Evolutionary conservation across 2,113 vertebrate genomes (phyloP).

Genomic region (Globicephala melas): DNA sequence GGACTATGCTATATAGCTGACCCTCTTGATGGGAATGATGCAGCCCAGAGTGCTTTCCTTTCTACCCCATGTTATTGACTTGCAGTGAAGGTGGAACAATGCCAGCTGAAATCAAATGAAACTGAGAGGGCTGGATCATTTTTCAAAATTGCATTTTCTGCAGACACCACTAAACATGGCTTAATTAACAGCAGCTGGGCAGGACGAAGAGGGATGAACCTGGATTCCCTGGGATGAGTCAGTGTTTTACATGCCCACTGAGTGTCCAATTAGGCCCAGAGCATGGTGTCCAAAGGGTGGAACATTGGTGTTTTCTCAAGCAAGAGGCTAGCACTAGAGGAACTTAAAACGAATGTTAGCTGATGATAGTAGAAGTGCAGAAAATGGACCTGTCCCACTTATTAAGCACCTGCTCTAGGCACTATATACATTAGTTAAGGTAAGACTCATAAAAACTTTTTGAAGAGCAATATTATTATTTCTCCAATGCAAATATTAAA

Average conservation of each 20-base stretch:
- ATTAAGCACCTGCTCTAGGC: background rate
- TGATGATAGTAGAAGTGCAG: background rate
- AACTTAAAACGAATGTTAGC: background rate
- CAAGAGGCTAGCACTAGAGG: background rate
- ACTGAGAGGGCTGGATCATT: background rate
- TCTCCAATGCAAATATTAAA: background rate
- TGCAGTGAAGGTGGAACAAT: background rate
- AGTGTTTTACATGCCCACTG: background rate
- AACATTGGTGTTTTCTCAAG: background rate
- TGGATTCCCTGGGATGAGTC: background rate
- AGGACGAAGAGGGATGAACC: background rate
- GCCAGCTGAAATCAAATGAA: conserved; percentile 2
- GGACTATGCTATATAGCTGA: background rate
- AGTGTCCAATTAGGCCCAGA: background rate
- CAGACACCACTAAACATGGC: background rate
- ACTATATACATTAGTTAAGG: background rate
- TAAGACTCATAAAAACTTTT: background rate
- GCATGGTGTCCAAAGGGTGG: background rate
- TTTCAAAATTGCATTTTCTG: background rate
- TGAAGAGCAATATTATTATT: background rate
- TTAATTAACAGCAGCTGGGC: background rate
- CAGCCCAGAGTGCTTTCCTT: background rate
- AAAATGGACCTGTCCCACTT: background rate
- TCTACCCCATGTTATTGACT: background rate
- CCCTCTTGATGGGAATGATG: background rate